These are phyloP conservation scores for Nematopogon swammerdamellus DNA, from an alignment of 2,888 invertebrate species.

Conservation along the genomic window DNA sequence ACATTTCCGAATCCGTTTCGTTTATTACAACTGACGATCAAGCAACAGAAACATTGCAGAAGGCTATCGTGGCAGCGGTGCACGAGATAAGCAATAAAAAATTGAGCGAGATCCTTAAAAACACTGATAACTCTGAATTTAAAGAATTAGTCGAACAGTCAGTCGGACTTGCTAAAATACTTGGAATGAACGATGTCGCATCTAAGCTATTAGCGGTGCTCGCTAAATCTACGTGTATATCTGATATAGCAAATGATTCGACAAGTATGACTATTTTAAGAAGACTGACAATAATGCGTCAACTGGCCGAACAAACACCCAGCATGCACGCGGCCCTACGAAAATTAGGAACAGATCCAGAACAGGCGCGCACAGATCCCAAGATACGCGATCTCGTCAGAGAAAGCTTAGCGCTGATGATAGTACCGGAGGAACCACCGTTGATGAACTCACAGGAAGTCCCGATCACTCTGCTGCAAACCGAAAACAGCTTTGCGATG, in stretches of 20 bases:
- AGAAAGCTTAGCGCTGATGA: conserved; percentile 70
- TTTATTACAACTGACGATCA: conserved; percentile 61
- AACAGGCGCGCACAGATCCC: conserved; percentile 66
- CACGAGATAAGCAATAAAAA: conserved; percentile 60
- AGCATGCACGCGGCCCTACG: conserved; percentile 59
- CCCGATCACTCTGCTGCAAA: conserved; percentile 63
- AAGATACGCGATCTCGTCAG: conserved; percentile 66
- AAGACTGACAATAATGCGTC: conserved; percentile 66
- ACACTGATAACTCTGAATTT: conserved; percentile 39
- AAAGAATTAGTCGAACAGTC: conserved; percentile 59
- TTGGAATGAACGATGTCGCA: conserved; percentile 64
- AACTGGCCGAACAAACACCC: conserved; percentile 65
- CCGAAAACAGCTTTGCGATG: conserved; percentile 71
- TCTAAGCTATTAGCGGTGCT: conserved; percentile 49
- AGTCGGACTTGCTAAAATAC: conserved; percentile 64
- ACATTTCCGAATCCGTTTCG: conserved; percentile 59
- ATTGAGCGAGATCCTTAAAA: conserved; percentile 51
- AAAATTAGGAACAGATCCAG: conserved; percentile 63
- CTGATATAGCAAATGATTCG: conserved; percentile 54
- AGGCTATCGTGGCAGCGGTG: conserved; percentile 64
- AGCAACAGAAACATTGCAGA: conserved; percentile 63
- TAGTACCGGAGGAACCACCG: conserved; percentile 60
- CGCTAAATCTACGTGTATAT: conserved; percentile 54
- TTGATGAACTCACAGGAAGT: conserved; percentile 65
- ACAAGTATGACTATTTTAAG: conserved; percentile 65